A percentile compares a stretch with the other conserved stretches of the same genome.
Conservation (phyloP, 2,888 invertebrate species). For the Hecatera dysodea region DNA sequence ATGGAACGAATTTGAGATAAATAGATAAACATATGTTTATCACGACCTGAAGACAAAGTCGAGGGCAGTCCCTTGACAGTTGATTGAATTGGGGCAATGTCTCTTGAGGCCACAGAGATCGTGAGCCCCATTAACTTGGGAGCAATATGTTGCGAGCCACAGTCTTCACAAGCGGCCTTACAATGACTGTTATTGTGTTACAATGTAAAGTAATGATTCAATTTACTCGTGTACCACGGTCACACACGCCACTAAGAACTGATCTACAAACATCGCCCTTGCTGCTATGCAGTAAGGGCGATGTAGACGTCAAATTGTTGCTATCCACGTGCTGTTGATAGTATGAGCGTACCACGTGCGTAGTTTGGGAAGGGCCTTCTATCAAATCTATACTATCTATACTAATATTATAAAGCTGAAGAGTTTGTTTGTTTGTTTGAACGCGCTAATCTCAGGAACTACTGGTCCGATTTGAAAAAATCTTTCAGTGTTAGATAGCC, state of each 20-base stretch:
- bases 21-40: too few relatives aligned
- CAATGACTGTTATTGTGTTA: slow-evolving; percentile 14
- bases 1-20: too few relatives aligned
- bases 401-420: too few relatives aligned
- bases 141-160: not conserved
- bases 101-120: not conserved
- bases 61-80: too few relatives aligned
- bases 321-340: not conserved
- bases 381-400: too few relatives aligned
- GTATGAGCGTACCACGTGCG: slow-evolving; percentile 27
- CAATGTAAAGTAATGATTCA: slow-evolving; percentile 30
- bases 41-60: too few relatives aligned
- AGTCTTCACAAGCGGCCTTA: not conserved
- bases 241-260: not conserved
- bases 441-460: too few relatives aligned
- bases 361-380: slow-evolving; percentile 35
- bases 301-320: not conserved
- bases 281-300: not conserved
- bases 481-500: too few relatives aligned
- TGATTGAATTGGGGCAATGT: too few relatives aligned
- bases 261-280: slow-evolving; percentile 3
- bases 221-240: slow-evolving; percentile 12
- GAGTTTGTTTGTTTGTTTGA: too few relatives aligned
- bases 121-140: not conserved
- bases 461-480: too few relatives aligned